Evolutionary conservation across 2,113 vertebrate species (phyloP).

Genomic region (Petaurus breviceps): DNA sequence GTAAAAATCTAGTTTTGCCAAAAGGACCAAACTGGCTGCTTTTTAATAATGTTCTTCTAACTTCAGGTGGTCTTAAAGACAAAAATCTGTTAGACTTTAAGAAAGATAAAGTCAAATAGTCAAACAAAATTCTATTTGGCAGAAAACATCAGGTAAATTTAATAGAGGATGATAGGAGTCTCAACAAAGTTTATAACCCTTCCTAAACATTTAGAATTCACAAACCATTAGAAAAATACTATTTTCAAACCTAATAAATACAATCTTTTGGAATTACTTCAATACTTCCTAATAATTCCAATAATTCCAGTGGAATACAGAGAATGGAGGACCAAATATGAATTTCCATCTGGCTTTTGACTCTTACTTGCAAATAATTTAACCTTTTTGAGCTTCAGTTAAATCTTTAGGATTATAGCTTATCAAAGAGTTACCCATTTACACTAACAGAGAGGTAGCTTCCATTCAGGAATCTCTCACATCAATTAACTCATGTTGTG

Average conservation of each 20-base stretch:
- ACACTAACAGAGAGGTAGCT: not conserved
- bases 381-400: not conserved
- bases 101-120: not conserved
- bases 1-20: not conserved
- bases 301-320: not conserved
- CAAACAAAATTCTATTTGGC: not conserved
- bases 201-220: not conserved
- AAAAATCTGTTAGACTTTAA: not conserved
- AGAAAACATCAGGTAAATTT: not conserved
- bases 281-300: not conserved
- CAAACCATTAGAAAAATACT: not conserved
- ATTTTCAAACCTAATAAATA: not conserved
- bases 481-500: not conserved
- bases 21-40: not conserved
- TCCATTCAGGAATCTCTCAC: not conserved
- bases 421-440: not conserved
- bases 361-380: not conserved
- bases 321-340: not conserved
- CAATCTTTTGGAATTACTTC: not conserved
- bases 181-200: not conserved
- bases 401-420: not conserved
- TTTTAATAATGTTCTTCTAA: not conserved
- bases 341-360: not conserved
- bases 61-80: not conserved
- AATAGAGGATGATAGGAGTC: not conserved